A percentile compares a stretch with the other conserved stretches of the same genome.
Evolutionary conservation across 2,888 invertebrate genomes (phyloP).

Genomic region (Metalampra italica): DNA sequence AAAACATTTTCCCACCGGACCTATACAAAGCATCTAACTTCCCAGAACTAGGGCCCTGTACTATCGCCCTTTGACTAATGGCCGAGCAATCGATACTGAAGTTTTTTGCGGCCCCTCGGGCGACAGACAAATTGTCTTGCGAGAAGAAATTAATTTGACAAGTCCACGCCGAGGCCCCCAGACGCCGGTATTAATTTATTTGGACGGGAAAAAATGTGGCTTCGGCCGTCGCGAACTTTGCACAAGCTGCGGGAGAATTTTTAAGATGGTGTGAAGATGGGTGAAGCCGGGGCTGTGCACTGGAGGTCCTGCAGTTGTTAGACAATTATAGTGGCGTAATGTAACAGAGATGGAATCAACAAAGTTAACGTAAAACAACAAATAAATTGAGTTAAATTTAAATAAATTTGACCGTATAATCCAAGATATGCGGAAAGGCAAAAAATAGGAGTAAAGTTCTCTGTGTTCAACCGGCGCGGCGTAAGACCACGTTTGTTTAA

Average conservation of each 20-base stretch:
- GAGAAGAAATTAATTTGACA: slow-evolving; percentile 78
- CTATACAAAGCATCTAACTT: slow-evolving; percentile 12
- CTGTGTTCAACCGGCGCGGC: no score
- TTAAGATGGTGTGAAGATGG: not conserved
- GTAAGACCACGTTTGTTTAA: no score
- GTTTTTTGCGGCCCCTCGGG: slow-evolving; percentile 62
- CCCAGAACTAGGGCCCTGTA: slow-evolving; percentile 20
- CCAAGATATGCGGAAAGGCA: no score
- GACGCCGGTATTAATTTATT: slow-evolving; percentile 75
- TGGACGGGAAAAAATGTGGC: slow-evolving; percentile 73
- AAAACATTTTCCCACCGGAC: slow-evolving; percentile 12
- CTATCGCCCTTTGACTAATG: slow-evolving; percentile 45
- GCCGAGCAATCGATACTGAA: slow-evolving; percentile 62
- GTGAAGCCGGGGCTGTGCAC: no score
- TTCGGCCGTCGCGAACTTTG: slow-evolving; percentile 4
- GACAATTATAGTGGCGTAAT: no score
- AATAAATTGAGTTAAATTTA: no score
- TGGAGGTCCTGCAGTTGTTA: no score
- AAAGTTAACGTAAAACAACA: no score
- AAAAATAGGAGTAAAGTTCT: no score
- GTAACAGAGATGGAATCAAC: no score
- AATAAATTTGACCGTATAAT: no score
- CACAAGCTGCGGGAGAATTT: not conserved
- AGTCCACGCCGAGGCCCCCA: slow-evolving; percentile 55
- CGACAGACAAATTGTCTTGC: slow-evolving; percentile 74